Conservation (phyloP, 1,140 invertebrate species). For the Sweltsa coloradensis region DNA sequence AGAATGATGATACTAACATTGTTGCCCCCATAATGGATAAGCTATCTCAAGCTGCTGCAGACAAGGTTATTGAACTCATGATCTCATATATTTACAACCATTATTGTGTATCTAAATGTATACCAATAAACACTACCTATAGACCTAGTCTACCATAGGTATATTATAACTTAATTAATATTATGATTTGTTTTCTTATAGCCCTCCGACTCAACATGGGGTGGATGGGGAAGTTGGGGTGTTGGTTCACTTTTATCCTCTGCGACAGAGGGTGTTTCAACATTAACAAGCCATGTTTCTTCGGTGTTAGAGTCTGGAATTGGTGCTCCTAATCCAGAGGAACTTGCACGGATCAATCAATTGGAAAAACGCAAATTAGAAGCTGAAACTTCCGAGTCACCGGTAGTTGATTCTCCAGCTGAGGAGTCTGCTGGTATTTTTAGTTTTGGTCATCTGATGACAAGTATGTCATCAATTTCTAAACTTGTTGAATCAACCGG, state of each 20-base stretch:
- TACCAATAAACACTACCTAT: too few relatives aligned
- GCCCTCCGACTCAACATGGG: too few relatives aligned
- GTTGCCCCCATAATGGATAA: too few relatives aligned
- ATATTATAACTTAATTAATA: neutral
- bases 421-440: conserved; percentile 29
- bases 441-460: conserved; percentile 48
- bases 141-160: too few relatives aligned
- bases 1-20: too few relatives aligned
- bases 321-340: conserved; percentile 61
- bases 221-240: conserved; percentile 49
- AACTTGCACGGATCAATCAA: conserved; percentile 43
- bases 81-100: too few relatives aligned
- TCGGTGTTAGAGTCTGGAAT: conserved; percentile 61
- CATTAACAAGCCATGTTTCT: conserved; percentile 62
- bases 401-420: conserved; percentile 14
- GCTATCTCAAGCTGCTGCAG: too few relatives aligned
- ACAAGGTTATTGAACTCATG: too few relatives aligned
- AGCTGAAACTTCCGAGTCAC: neutral
- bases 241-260: conserved; percentile 58
- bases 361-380: conserved; percentile 13
- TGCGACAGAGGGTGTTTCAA: conserved; percentile 56
- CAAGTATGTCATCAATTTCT: conserved; percentile 48
- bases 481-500: conserved; percentile 60
- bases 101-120: too few relatives aligned
- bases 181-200: too few relatives aligned